phyloP scores from a whole-genome alignment of 2,888 invertebrate species.

The Calameuta filiformis region DNA sequence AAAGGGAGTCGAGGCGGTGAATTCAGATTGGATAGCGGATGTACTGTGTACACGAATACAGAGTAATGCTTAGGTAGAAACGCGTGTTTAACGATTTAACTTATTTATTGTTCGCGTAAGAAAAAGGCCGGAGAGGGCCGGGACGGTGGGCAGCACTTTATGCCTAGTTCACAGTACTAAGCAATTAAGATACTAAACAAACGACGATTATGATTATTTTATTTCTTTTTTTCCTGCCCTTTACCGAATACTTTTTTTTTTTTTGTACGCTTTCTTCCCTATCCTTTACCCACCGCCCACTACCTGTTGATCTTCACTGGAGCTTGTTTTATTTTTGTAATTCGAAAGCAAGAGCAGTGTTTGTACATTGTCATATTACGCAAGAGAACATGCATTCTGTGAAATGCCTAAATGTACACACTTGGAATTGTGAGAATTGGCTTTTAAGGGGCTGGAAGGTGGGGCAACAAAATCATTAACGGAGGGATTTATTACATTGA shows the following conservation, averaged over 20 bases:
- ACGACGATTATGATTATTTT: not conserved
- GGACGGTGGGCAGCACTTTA: not conserved
- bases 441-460: not conserved
- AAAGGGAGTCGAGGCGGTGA: not conserved
- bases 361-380: not conserved
- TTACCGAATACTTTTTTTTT: not conserved
- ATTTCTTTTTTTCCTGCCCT: not conserved
- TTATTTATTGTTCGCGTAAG: constrained; percentile 17
- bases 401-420: not conserved
- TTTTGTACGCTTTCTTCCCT: not conserved
- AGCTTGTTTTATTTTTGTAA: not conserved
- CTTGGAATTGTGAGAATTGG: not conserved
- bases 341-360: not conserved
- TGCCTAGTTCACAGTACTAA: not conserved
- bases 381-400: not conserved
- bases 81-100: constrained; percentile 2
- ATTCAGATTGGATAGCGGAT: not conserved
- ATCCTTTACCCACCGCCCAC: not conserved
- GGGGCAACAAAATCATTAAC: not conserved
- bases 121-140: not conserved
- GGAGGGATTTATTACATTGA: not conserved
- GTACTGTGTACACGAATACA: constrained; percentile 12
- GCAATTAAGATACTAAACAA: not conserved
- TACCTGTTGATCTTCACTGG: not conserved
- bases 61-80: constrained; percentile 8